Base-by-base conservation (phyloP, 53 echinoderm and acorn worm species). In the Patiria pectinifera region DNA sequence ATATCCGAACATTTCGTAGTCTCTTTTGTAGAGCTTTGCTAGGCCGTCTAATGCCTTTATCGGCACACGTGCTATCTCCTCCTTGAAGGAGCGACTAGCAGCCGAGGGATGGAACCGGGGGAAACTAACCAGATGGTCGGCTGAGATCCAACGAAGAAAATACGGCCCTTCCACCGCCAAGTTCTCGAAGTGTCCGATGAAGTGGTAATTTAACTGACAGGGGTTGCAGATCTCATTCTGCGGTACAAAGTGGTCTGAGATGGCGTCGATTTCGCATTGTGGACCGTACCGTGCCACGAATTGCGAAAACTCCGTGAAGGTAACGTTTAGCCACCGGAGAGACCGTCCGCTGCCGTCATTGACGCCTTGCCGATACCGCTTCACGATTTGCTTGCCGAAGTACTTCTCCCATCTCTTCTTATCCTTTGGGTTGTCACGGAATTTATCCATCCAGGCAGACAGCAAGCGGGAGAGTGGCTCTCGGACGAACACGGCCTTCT, bases 1-100 rank as follows among this genome's bases (percentile, higher is more conserved):
- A 71, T 97, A 97, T 3, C 95, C 95, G 47, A 97, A 97, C 45
- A 95, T 49, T 81, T 94, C 91, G 76, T 95, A 97, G 87, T 97
- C 97, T n/a, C 79, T 71, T 11, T 63, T 23, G 86, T 97, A 97
- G 69, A 91, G 95, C 18, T 85, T 63, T 45, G 62, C 82, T 19
- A 97, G 59, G 18, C 66, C 70, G 24, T 89, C 66, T 45, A 97
- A 84, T 22, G 93, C 62, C 48, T 59, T 61, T 1, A 95, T 43
- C 22, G 95, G 92, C 0, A 95, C 89, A 44, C 90, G 75, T 2
- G 87, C 77, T 59, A 95, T 93, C 78, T 91, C 94, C 4, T 91
- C 25, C 3, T 92, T 80, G 3, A 97, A 72, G 16, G 48, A 60
- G 4, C 71, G 45, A 6, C 83, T 63, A 16, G 97, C 95, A 15